Conservation (phyloP, 1,140 invertebrate species). For the Elymnias hypermnestra region DNA sequence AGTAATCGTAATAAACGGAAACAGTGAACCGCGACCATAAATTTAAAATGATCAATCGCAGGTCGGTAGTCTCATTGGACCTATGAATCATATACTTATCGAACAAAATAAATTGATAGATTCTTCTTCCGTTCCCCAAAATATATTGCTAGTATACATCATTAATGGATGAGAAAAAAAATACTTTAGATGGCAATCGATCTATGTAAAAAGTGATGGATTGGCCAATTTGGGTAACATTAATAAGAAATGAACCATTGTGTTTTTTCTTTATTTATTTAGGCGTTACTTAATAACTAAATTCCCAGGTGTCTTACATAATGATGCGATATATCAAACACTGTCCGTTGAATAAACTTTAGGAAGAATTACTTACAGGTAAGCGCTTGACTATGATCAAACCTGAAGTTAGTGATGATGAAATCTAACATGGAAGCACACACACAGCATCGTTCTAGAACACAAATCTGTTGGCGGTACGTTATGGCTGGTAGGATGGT, state of each 20-base stretch:
- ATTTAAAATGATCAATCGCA: slow-evolving; percentile 24
- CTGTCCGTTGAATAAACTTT: too few species aligned
- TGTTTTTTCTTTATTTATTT: background rate
- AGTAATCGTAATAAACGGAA: slow-evolving; percentile 6
- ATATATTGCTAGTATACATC: background rate
- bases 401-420: too few species aligned
- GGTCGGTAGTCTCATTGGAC: slow-evolving; percentile 11
- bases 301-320: too few species aligned
- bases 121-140: background rate
- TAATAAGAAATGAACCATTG: background rate
- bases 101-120: slow-evolving; percentile 4
- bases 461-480: too few species aligned
- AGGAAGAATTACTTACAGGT: too few species aligned
- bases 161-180: background rate
- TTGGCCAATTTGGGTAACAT: background rate
- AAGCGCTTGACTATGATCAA: too few species aligned
- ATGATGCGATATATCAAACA: too few species aligned
- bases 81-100: slow-evolving; percentile 9
- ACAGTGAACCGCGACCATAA: slow-evolving; percentile 12
- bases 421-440: too few species aligned
- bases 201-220: slow-evolving; percentile 2
- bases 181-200: background rate
- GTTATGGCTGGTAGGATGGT: too few species aligned
- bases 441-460: too few species aligned
- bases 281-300: too few species aligned